Base-by-base conservation (phyloP, 1,140 invertebrate genomes). In the Neuroterus valhalla region DNA sequence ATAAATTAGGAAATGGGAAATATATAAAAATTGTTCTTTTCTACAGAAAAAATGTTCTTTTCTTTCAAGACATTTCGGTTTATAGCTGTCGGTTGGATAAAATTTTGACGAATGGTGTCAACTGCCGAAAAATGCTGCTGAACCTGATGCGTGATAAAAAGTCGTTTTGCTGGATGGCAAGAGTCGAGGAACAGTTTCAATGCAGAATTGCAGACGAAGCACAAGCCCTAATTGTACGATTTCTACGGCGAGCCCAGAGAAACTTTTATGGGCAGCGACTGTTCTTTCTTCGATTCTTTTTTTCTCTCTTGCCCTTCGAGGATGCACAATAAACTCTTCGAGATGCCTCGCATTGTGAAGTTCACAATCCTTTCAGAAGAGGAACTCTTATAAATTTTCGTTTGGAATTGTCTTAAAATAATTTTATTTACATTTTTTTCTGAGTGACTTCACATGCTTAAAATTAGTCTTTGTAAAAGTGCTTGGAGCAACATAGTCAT, bases 181-280 rank as follows among this genome's bases (percentile, higher is more conserved):
- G 55, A 31, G 15, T 26, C 23, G 21, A 50, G 17, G n/a, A 50
- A 50, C 15, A 17, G 48, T 50, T 50, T 19, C 55, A 38, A 26
- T 62, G 55, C 31, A 62, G 55, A 26, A 62, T 62, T 62, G 55
- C 55, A 62, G 31, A 23, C 55, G 48, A 50, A 19, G 21, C 48
- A 11, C 21, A 31, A 62, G 55, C 23, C 55, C 31, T 23, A 62
- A 62, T 38, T 38, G 31, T 38, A 38, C 3, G 31, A 31, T 23
- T 6, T 62, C 31, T 62, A 62, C 55, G 55, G 55, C 31, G 55
- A 62, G 23, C n/a, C 11, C n/a, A 26, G 55, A 12, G 55, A 38
- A 31, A 31, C 26, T 62, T 62, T 62, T 62, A 62, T 62, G 55
- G 55, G 14, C 55, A 62, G 55, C 26, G 23, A 15, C 23, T 31